These are phyloP conservation scores for Drosophila eugracilis DNA, from an alignment of 1,140 invertebrate species.

Conservation along the genomic window DNA sequence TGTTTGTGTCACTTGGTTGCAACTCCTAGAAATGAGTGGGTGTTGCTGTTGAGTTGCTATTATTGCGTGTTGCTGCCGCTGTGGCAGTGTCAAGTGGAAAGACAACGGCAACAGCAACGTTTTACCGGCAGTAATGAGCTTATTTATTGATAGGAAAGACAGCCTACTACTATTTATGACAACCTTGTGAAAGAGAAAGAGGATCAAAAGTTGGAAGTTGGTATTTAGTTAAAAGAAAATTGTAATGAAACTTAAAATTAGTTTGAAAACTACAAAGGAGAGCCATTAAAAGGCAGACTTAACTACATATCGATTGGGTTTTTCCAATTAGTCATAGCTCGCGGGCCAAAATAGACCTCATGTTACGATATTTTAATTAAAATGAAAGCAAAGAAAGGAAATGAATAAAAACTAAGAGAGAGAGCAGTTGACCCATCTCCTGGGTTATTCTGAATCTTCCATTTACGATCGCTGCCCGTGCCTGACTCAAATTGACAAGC, in stretches of 20 bases:
- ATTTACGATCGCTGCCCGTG: constrained; percentile 27
- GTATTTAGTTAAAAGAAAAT: too few relatives aligned
- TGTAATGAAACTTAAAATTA: too few relatives aligned
- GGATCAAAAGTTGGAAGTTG: too few relatives aligned
- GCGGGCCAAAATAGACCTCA: background rate
- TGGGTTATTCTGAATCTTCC: constrained; percentile 17
- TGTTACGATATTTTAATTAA: background rate
- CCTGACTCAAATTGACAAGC: constrained; percentile 43
- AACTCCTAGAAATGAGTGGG: constrained; percentile 40
- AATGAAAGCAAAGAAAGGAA: background rate
- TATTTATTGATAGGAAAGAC: constrained; percentile 55
- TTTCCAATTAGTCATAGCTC: background rate
- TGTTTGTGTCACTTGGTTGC: constrained; percentile 42
- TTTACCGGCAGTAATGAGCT: constrained; percentile 68
- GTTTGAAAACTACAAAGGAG: too few relatives aligned
- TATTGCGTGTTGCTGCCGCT: constrained; percentile 60
- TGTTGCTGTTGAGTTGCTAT: constrained; percentile 57
- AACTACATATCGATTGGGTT: too few relatives aligned
- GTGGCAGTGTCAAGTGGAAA: constrained; percentile 68
- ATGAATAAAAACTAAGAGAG: constrained; percentile 6
- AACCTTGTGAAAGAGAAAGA: constrained; percentile 15
- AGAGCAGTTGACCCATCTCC: constrained; percentile 3
- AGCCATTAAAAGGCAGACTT: too few relatives aligned
- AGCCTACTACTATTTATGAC: constrained; percentile 25
- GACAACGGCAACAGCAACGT: constrained; percentile 57